Evolutionary conservation across 2,113 vertebrate genomes (phyloP).

Genomic region (Istiophorus platypterus): DNA sequence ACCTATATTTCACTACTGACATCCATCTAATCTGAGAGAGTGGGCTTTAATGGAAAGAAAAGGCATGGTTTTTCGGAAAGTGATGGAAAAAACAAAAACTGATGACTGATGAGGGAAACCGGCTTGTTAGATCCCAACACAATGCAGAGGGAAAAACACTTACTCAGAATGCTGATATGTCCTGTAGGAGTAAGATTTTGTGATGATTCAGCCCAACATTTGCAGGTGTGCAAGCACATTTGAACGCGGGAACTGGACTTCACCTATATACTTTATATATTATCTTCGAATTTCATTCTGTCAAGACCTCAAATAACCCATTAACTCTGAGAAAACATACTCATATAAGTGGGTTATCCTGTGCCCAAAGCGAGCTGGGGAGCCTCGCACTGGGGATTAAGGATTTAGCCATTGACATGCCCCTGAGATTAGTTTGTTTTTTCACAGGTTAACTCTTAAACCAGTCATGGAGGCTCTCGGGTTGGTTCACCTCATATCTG

Average conservation of each 20-base stretch:
- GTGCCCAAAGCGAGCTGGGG: conserved; percentile 18
- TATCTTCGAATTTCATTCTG: conserved; percentile 45
- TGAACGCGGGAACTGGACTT: conserved; percentile 27
- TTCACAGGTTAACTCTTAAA: conserved; percentile 60
- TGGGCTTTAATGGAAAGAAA: conserved; percentile 72
- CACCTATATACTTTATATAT: background rate
- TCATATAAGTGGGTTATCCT: conserved; percentile 65
- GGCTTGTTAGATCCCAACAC: conserved; percentile 48
- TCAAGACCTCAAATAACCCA: conserved; percentile 33
- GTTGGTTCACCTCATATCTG: conserved; percentile 13
- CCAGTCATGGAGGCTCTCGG: conserved; percentile 9
- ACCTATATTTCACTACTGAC: conserved; percentile 65
- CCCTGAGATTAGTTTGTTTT: conserved; percentile 74
- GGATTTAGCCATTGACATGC: conserved; percentile 66
- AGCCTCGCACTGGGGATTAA: conserved; percentile 65
- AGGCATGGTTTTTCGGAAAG: conserved; percentile 46
- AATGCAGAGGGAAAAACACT: conserved; percentile 61
- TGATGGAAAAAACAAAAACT: conserved; percentile 35
- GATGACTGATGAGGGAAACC: conserved; percentile 60
- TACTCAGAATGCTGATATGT: conserved; percentile 59
- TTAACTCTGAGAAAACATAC: conserved; percentile 59
- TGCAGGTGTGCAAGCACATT: conserved; percentile 55
- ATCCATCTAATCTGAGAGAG: conserved; percentile 57
- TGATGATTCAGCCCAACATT: conserved; percentile 62
- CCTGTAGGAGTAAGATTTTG: conserved; percentile 41